Conservation (phyloP, 1,140 invertebrate species). For the Drosophila lini region DNA sequence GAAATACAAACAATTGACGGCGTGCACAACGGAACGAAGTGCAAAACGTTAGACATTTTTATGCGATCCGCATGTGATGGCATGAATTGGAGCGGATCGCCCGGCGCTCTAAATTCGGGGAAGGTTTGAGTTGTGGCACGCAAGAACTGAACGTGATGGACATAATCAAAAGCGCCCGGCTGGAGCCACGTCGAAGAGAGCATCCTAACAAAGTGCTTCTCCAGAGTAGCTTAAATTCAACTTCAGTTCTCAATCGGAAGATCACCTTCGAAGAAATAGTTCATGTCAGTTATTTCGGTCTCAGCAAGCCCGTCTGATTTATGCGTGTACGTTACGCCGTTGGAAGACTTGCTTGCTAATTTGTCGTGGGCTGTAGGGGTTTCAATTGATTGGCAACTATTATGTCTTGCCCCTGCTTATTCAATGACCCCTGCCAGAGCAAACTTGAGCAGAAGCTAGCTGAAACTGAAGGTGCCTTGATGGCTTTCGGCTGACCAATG, state of each 20-base stretch:
- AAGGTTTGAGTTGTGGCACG: neutral
- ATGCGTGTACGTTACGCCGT: neutral
- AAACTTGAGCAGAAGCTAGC: constrained; percentile 7
- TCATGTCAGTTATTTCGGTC: neutral
- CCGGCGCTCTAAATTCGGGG: constrained; percentile 1
- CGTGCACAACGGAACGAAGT: constrained; percentile 32
- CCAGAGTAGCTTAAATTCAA: neutral
- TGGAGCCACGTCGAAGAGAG: neutral
- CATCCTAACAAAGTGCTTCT: neutral
- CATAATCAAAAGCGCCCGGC: neutral
- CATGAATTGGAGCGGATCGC: constrained; percentile 33
- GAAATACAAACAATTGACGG: constrained; percentile 30
- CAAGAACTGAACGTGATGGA: constrained; percentile 26
- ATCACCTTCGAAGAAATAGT: constrained; percentile 1
- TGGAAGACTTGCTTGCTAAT: constrained; percentile 34
- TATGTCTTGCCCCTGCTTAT: constrained; percentile 38
- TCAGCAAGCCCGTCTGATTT: constrained; percentile 7
- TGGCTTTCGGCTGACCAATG: constrained; percentile 59
- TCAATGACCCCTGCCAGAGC: constrained; percentile 44
- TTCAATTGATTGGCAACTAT: constrained; percentile 60
- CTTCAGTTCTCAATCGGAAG: constrained; percentile 3
- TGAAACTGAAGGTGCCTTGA: constrained; percentile 56
- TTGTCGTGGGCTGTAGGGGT: constrained; percentile 42
- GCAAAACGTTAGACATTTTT: constrained; percentile 49
- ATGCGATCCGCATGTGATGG: constrained; percentile 58